Evolutionary conservation across 2,113 vertebrate species (phyloP).

Genomic region (Collichthys lucidus): DNA sequence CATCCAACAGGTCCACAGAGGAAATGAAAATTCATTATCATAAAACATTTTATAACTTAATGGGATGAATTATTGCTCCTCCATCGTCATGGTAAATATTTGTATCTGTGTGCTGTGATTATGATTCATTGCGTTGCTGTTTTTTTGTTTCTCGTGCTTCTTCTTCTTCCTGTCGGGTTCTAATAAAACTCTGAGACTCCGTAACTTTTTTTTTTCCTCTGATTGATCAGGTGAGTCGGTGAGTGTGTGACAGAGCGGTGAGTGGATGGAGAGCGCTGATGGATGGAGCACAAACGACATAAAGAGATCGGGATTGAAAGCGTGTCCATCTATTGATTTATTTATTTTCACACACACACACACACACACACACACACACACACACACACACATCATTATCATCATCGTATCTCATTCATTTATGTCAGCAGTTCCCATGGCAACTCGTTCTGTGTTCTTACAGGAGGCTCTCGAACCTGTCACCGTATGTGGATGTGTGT

Average conservation of each 20-base stretch:
- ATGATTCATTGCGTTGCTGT: neutral
- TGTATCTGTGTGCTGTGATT: slow-evolving; percentile 1
- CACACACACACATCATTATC: neutral
- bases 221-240: slow-evolving; percentile 26
- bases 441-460: slow-evolving; percentile 41
- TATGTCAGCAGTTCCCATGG: slow-evolving; percentile 65
- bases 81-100: neutral
- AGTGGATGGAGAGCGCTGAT: slow-evolving; percentile 26
- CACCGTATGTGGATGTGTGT: slow-evolving; percentile 16
- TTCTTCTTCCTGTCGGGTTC: neutral
- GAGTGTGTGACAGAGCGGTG: neutral
- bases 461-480: slow-evolving; percentile 14
- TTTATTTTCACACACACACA: no score
- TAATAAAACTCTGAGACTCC: slow-evolving; percentile 48
- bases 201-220: neutral
- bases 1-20: neutral
- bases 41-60: neutral
- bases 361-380: slow-evolving; percentile 16
- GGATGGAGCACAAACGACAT: slow-evolving; percentile 41
- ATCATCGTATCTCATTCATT: slow-evolving; percentile 43
- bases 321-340: slow-evolving; percentile 51
- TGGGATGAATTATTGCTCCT: neutral
- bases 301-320: slow-evolving; percentile 22
- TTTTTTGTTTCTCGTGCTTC: neutral
- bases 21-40: neutral